phyloP scores from a whole-genome alignment of 2,113 vertebrate genomes.

The Phylloscopus trochiloides region DNA sequence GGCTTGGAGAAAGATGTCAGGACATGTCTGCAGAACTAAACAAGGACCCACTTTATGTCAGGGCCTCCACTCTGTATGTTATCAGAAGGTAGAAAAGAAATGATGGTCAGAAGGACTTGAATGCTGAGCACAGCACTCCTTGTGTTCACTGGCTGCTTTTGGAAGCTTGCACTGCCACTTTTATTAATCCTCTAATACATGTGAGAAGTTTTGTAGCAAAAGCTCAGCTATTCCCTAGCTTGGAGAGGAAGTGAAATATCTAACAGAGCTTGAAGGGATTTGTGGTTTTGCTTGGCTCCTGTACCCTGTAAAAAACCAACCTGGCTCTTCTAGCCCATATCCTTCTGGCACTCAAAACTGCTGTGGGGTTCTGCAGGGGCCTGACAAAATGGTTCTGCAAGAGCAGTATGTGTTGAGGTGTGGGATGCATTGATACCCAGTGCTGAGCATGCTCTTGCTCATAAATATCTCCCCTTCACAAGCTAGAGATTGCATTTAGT shows the following conservation, averaged over 20 bases:
- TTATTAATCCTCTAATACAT: not conserved
- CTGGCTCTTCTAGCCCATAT: not conserved
- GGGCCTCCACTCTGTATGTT: not conserved
- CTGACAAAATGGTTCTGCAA: not conserved
- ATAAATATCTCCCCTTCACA: not conserved
- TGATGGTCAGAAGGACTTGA: not conserved
- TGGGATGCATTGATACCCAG: not conserved
- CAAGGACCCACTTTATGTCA: not conserved
- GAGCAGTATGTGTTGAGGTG: not conserved
- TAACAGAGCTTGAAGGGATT: not conserved
- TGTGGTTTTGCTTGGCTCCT: not conserved
- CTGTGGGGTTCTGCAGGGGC: not conserved
- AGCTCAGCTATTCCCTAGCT: not conserved
- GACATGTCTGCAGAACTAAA: not conserved
- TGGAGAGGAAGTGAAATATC: not conserved
- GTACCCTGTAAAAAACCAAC: not conserved
- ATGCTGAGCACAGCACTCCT: not conserved
- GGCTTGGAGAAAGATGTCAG: not conserved
- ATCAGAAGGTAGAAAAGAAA: not conserved
- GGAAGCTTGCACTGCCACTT: not conserved
- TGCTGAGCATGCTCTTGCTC: not conserved
- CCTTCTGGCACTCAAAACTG: not conserved
- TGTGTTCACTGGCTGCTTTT: not conserved
- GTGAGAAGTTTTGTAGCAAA: not conserved
- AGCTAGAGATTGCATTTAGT: not conserved